phyloP scores from a whole-genome alignment of 2,113 vertebrate genomes.

The Pollimyrus isidori region DNA sequence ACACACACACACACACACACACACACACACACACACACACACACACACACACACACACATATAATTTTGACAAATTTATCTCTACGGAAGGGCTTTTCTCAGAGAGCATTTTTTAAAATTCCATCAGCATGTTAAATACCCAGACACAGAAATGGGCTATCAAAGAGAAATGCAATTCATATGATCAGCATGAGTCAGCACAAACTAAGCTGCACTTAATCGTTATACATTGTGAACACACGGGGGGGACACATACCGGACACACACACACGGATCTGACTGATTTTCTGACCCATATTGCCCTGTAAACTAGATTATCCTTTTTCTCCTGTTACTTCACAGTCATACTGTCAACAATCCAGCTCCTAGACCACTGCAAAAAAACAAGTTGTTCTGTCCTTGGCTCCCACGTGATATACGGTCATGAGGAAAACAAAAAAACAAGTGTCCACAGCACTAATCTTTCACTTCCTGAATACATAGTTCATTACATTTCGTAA shows the following conservation, averaged over 20 bases:
- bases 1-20: too few relatives aligned
- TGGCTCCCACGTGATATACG: not conserved
- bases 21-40: too few relatives aligned
- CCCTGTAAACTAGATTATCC: not conserved
- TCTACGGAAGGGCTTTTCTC: too few relatives aligned
- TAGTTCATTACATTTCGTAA: not conserved
- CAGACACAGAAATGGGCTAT: not conserved
- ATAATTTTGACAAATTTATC: too few relatives aligned
- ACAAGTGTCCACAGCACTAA: not conserved
- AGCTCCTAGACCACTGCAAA: not conserved
- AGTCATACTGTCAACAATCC: not conserved
- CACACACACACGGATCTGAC: not conserved
- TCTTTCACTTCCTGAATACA: not conserved
- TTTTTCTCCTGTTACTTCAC: not conserved
- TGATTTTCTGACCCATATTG: not conserved
- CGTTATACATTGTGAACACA: not conserved
- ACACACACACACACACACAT: too few relatives aligned
- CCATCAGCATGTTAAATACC: not conserved
- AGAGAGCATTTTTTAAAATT: not conserved
- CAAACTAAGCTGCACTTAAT: not conserved
- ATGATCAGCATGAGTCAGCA: not conserved
- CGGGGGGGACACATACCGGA: too few relatives aligned
- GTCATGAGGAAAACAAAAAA: not conserved
- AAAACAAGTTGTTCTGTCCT: not conserved
- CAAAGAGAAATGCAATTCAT: not conserved